phyloP scores from a whole-genome alignment of 2,113 vertebrate genomes.

The Marmota flaviventris region DNA sequence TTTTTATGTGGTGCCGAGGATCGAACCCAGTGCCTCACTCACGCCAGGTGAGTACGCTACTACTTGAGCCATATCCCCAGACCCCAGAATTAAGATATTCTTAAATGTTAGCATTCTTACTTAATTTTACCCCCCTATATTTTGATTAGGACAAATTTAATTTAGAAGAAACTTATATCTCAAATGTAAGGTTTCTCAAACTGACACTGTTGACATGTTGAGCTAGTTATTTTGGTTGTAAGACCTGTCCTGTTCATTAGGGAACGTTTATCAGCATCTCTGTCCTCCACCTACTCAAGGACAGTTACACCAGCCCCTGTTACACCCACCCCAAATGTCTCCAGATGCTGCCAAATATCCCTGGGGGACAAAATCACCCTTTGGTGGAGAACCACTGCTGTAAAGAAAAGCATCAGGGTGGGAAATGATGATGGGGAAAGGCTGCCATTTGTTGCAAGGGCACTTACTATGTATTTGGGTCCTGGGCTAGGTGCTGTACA shows the following conservation, averaged over 20 bases:
- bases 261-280: too few species aligned
- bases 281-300: neutral
- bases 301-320: neutral
- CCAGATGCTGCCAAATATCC: neutral
- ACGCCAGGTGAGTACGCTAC: too few species aligned
- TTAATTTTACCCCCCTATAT: neutral
- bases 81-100: neutral
- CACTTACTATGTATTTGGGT: neutral
- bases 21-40: too few species aligned
- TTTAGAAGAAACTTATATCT: neutral
- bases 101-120: neutral
- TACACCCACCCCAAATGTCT: neutral
- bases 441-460: neutral
- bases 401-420: neutral
- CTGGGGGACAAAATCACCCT: neutral
- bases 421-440: neutral
- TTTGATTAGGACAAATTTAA: neutral
- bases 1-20: too few species aligned
- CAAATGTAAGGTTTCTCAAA: neutral
- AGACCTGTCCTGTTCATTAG: neutral
- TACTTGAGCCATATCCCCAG: too few species aligned
- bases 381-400: neutral
- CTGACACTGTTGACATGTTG: neutral
- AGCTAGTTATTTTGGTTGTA: neutral
- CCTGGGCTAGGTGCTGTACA: neutral